phyloP scores from a whole-genome alignment of 2,888 invertebrate species.

The Cephus spinipes region DNA sequence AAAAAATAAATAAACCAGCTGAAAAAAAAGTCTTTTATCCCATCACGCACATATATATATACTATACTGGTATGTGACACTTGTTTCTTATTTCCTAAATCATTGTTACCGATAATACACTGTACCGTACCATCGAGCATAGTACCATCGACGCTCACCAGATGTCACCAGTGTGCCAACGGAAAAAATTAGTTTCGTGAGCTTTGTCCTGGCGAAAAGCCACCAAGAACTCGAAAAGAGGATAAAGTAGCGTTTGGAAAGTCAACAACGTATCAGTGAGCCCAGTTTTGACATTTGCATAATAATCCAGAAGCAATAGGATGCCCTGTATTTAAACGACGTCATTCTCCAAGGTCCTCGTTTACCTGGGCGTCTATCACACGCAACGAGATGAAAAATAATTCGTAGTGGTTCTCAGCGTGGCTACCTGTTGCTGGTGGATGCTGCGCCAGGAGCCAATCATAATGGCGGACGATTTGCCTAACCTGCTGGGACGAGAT shows the following conservation, averaged over 20 bases:
- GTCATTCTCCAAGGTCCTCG: neutral
- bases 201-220: neutral
- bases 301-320: neutral
- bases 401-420: neutral
- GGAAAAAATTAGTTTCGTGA: neutral
- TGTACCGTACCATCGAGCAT: neutral
- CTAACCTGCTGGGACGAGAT: slow-evolving; percentile 29
- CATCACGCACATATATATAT: neutral
- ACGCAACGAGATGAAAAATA: neutral
- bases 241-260: neutral
- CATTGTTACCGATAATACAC: neutral
- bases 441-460: slow-evolving; percentile 42
- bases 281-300: neutral
- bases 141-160: neutral
- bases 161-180: neutral
- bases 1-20: neutral
- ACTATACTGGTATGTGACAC: neutral
- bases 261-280: neutral
- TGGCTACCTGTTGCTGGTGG: slow-evolving; percentile 26
- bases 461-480: slow-evolving; percentile 51
- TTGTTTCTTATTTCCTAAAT: neutral
- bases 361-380: neutral
- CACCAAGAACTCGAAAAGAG: neutral
- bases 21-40: neutral
- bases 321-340: neutral